Evolutionary conservation across 2,113 vertebrate genomes (phyloP).

Genomic region (Bungarus multicinctus): DNA sequence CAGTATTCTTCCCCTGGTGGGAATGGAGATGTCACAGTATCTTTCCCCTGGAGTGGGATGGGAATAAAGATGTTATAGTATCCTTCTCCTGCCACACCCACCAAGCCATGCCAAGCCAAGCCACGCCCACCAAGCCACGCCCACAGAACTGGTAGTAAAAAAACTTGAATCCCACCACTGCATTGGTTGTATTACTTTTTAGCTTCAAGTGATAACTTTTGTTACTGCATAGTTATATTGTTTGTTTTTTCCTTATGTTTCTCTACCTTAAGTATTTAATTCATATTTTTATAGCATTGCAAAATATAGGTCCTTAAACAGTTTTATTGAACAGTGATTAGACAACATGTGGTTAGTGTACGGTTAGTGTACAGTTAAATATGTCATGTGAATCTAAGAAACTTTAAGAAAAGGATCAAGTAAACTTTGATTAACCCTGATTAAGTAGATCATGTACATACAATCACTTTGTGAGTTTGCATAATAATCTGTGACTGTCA

Average conservation of each 20-base stretch:
- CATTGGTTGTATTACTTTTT: not conserved
- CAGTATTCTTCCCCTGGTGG: too few species aligned
- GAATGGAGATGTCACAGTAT: too few species aligned
- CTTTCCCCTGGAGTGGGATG: too few species aligned
- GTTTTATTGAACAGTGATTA: not conserved
- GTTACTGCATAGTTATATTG: not conserved
- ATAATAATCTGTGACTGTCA: not conserved
- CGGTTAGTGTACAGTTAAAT: not conserved
- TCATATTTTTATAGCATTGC: not conserved
- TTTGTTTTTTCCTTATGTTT: not conserved
- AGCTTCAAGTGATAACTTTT: not conserved
- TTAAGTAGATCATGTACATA: not conserved
- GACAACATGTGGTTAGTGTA: not conserved
- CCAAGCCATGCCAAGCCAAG: too few species aligned
- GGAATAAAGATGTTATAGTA: too few species aligned
- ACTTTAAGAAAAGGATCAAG: not conserved
- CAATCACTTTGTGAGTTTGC: not conserved
- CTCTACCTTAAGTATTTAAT: not conserved
- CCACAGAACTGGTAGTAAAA: too few species aligned
- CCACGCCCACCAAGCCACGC: too few species aligned
- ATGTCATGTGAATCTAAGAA: not conserved
- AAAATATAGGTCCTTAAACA: not conserved
- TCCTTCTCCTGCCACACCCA: too few species aligned
- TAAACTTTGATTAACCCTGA: not conserved
- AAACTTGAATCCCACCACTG: too few species aligned